Evolutionary conservation across 2,888 invertebrate genomes (phyloP), one percentile per base, ranked within the genome.

Genomic region (Oasisia sp.): DNA sequence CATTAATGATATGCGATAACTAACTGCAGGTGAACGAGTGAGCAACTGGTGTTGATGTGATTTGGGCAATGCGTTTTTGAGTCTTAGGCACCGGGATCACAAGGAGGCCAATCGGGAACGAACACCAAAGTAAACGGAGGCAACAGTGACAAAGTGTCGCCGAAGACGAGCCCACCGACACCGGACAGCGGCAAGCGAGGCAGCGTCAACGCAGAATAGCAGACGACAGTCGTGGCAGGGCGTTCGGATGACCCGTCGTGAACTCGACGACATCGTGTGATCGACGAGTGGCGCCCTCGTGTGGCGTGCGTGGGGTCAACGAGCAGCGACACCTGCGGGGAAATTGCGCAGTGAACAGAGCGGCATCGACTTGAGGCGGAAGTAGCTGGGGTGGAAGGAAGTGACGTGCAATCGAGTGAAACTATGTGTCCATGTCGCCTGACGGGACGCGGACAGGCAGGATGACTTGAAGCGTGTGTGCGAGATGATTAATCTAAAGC

Each of bases 251-350:
- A 27, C n/a, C 14, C 27, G 74, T 50, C 50, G 14, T 74, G 74
- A 74, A 74, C 38, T 38, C 4, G 38, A 38, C 4, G 38, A 38
- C 27, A 74, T 7, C 74, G 27, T 27, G 74, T 74, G 74, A 74
- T 19, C 74, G 74, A 74, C 74, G 74, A n/a, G 74, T 74, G n/a
- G 74, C 74, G 74, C 74, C 74, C 74, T 74, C 27, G 74, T 74
- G 74, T 7, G 74, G 74, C 74, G 74, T 74, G 7, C n/a, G 19
- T 38, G 50, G 50, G 27, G 74, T 74, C 19, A 74, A 27, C 74
- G 74, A 74, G n/a, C n/a, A 19, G 74, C 74, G 74, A 74, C 74
- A 74, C 74, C 74, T 74, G 74, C 74, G n/a, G 74, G 74, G 74
- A 74, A 74, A 74, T 27, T 27, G 74, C 27, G 74, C 27, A 74